Base-by-base conservation (phyloP, 1,140 invertebrate species). In the Euura saliciscinereae region DNA sequence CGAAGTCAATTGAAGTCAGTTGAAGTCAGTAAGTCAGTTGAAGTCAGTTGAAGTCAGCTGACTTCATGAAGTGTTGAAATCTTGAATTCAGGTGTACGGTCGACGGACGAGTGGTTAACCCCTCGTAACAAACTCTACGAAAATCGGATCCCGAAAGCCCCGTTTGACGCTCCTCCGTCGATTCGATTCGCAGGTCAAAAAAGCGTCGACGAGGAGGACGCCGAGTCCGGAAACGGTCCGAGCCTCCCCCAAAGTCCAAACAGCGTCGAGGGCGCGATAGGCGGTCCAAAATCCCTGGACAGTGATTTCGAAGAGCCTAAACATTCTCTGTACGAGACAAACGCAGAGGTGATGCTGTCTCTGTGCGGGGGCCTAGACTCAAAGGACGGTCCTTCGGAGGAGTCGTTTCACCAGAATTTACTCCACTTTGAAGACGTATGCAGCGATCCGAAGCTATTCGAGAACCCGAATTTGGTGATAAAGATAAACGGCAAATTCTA, bases 211-310 rank as follows among this genome's bases (percentile, higher is more conserved):
- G 97, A 98, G 83, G 96, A 98, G 83, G 97, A 99, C 88, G 93
- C 93, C 69, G 97, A 99, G 88, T 98, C 96, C 68, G 97, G 97
- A 65, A 97, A 97, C 83, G 97, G 97, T 5, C 93, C 96, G 7
- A 98, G 97, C 44, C 87, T 99, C 70, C 95, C 97, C 2, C 96
- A 98, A 80, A 98, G 96, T 67, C 97, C 97, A 4, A 94, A 95
- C 77, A 97, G 95, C 70, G 91, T 94, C 42, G 95, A 97, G 80
- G 94, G 94, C 13, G 93, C 91, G 11, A 89, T 90, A n/a, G 85
- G 89, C 72, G 89, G 87, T 13, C 89, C 90, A 11, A 93, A 93
- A 77, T 92, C 91, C 3, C 79, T 94, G 4, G 94, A 96, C 84
- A 95, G 94, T 59, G 94, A 96, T 79, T 94, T 93, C 80, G 95